Evolutionary conservation across 1,140 invertebrate species (phyloP), one percentile per base, ranked within the genome.

Genomic region (Meloidogyne exigua): DNA sequence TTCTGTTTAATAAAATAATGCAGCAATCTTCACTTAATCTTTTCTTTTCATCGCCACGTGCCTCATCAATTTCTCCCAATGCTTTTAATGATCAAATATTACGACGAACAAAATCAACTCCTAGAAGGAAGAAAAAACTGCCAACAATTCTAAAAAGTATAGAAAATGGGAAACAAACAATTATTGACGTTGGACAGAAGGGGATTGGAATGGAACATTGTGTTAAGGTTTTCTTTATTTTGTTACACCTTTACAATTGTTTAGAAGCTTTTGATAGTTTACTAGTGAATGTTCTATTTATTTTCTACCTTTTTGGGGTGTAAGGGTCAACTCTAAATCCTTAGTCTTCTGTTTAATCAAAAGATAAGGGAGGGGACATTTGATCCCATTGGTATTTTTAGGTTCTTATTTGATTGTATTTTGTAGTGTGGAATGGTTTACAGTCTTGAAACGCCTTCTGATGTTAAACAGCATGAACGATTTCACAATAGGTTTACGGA

Each of bases 371-470:
- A 32, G 10, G 28, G 49, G 68, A 44, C 25, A 42, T 23, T 70
- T 36, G 11, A 11, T 71, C 39, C 21, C 5, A 71, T 21, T 49
- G 3, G 21, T 3, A 26, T 67, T 68, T 67, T 28, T 80, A 2
- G n/a, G 28, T 69, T 66, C n/a, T 32, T 9, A 25, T 79, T 68
- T 25, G 4, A 15, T 36, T 57, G 1, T 28, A 57, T 78, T 66
- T 74, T 82, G 77, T 36, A 82, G 81, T 82, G 81, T 32, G 81
- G 76, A 44, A 82, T 82, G 81, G 73, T 75, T 15, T 82, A 80
- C 71, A 82, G 83, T 42, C 21, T 81, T 23, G 73, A 78, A 63
- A 71, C 77, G n/a, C 39, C 28, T 9, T 49, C 70, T 12, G 81
- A 82, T 67, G 75, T 72, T 15, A 25, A 76, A 39, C 62, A 70